Percentiles rank a stretch among this genome's conserved stretches.
phyloP scores from a whole-genome alignment of 2,797 vertebrate species.

The Halcyon badia region DNA sequence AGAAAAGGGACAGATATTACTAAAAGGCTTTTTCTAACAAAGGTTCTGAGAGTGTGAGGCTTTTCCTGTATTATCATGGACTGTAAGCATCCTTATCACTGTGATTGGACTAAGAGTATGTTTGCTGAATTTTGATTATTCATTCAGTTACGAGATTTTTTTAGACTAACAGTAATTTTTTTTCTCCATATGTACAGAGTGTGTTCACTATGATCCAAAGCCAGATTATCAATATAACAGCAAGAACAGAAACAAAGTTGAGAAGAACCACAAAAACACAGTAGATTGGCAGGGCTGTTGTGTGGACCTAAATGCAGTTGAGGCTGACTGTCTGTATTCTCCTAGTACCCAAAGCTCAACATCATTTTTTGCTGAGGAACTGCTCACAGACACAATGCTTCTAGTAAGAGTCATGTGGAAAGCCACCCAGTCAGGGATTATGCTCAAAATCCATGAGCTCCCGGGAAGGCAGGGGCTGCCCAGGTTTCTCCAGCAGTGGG shows the following conservation, averaged over 20 bases:
- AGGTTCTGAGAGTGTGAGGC: background rate
- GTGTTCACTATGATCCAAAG: background rate
- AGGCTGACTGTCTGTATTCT: background rate
- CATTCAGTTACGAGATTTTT: background rate
- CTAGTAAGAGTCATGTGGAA: fast-evolving
- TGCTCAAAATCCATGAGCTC: background rate
- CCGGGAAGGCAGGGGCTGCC: background rate
- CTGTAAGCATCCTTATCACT: background rate
- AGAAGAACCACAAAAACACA: background rate
- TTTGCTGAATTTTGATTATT: background rate
- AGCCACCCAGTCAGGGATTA: background rate
- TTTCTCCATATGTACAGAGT: background rate
- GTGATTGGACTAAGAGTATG: background rate
- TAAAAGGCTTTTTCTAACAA: background rate
- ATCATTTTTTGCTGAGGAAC: background rate
- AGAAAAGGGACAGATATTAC: background rate
- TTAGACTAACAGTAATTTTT: background rate
- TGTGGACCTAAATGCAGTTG: background rate
- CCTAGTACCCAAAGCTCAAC: background rate
- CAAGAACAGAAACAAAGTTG: background rate
- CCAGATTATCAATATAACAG: background rate
- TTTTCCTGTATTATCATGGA: background rate
- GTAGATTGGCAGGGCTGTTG: background rate
- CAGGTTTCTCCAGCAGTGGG: background rate
- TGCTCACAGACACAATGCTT: too few species aligned